Conservation (phyloP, 2,888 invertebrate genomes). For the Schizaphis graminum region DNA sequence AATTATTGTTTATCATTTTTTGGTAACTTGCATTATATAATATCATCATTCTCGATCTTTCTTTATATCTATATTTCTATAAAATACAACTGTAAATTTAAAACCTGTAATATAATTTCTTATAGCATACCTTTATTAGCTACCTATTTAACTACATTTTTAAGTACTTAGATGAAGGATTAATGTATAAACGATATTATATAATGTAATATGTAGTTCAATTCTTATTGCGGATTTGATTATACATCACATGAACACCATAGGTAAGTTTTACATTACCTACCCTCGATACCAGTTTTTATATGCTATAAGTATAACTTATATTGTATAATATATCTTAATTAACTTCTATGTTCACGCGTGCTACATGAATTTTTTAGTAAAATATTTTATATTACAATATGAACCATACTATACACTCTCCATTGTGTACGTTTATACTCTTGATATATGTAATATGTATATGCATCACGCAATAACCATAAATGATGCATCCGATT, state of each 20-base stretch:
- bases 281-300: not conserved
- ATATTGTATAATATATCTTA: not conserved
- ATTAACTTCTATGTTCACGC: not conserved
- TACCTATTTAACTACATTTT: not conserved
- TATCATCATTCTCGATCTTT: not conserved
- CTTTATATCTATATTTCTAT: not conserved
- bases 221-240: not conserved
- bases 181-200: not conserved
- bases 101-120: not conserved
- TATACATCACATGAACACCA: not conserved
- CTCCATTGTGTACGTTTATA: not conserved
- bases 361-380: not conserved
- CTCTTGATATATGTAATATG: not conserved
- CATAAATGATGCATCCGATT: conserved; percentile 53
- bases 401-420: not conserved
- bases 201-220: not conserved
- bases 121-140: not conserved
- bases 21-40: not conserved
- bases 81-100: not conserved
- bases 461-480: conserved; percentile 38
- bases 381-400: conserved; percentile 25
- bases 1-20: not conserved
- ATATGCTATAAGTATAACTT: not conserved
- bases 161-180: not conserved
- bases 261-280: not conserved